A percentile compares a stretch with the other conserved stretches of the same genome.
These are phyloP conservation scores for Petaurus breviceps DNA, from an alignment of 2,113 vertebrate genomes.

Conservation along the genomic window DNA sequence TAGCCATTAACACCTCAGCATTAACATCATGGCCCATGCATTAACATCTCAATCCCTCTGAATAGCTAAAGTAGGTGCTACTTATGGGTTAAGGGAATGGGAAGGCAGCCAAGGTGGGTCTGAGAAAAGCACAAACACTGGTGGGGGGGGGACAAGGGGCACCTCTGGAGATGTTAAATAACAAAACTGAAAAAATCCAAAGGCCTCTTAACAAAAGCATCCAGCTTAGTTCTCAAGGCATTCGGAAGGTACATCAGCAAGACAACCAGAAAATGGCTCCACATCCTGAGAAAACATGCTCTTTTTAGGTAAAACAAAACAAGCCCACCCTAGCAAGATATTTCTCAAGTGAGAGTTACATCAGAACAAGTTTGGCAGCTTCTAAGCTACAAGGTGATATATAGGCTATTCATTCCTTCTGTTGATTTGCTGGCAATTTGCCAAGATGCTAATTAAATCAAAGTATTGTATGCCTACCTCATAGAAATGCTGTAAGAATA, in stretches of 20 bases:
- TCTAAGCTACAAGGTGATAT: background rate
- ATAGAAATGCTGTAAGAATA: background rate
- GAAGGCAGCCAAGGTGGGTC: background rate
- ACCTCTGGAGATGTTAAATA: background rate
- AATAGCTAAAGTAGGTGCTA: background rate
- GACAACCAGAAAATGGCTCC: background rate
- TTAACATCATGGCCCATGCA: background rate
- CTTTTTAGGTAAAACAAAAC: background rate
- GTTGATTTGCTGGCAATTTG: conserved; percentile 21
- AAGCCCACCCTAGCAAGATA: background rate
- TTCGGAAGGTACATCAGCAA: background rate
- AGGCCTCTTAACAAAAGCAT: background rate
- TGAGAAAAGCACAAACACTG: background rate
- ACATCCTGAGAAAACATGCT: background rate
- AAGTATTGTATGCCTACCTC: background rate
- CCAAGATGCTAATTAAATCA: conserved; percentile 24
- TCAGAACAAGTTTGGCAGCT: background rate
- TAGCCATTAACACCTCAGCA: background rate
- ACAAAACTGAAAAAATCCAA: background rate
- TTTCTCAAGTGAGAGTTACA: background rate
- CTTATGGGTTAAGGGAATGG: background rate
- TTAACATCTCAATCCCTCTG: background rate
- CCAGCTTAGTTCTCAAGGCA: background rate
- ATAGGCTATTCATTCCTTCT: background rate
- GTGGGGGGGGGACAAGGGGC: background rate